Percentiles rank a stretch among this genome's conserved stretches.
Evolutionary conservation across 2,888 invertebrate genomes (phyloP).

Genomic region (Agrenia bidenticulata): DNA sequence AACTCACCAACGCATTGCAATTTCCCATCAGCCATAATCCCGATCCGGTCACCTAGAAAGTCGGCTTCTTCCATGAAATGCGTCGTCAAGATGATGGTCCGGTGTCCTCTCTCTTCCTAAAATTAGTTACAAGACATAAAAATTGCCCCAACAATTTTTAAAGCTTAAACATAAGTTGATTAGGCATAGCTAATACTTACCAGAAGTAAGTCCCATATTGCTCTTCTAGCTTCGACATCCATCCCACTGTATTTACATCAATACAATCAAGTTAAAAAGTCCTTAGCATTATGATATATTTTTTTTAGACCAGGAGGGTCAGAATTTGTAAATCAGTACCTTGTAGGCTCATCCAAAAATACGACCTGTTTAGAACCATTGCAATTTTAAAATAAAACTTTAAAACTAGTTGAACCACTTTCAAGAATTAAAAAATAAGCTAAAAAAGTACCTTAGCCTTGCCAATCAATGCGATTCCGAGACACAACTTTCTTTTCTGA

Average conservation of each 20-base stretch:
- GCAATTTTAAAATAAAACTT: neutral
- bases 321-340: conserved; percentile 21
- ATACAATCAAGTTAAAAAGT: neutral
- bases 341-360: conserved; percentile 62
- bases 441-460: conserved; percentile 59
- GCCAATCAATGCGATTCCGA: conserved; percentile 79
- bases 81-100: conserved; percentile 84
- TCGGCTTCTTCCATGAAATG: conserved; percentile 97
- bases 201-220: conserved; percentile 36
- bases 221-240: conserved; percentile 62
- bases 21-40: conserved; percentile 74
- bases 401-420: neutral
- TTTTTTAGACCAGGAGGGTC: no score
- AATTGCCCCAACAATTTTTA: neutral
- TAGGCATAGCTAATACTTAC: no score
- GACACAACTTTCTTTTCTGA: conserved; percentile 81
- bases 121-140: neutral
- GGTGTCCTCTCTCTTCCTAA: conserved; percentile 61
- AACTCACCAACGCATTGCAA: conserved; percentile 77
- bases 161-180: neutral
- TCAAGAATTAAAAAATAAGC: neutral
- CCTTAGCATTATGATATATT: no score
- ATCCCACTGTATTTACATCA: conserved; percentile 48
- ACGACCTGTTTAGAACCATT: conserved; percentile 60
- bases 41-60: conserved; percentile 83